Conservation (phyloP, 2,797 vertebrate species). For the Atherinosoma microstoma region DNA sequence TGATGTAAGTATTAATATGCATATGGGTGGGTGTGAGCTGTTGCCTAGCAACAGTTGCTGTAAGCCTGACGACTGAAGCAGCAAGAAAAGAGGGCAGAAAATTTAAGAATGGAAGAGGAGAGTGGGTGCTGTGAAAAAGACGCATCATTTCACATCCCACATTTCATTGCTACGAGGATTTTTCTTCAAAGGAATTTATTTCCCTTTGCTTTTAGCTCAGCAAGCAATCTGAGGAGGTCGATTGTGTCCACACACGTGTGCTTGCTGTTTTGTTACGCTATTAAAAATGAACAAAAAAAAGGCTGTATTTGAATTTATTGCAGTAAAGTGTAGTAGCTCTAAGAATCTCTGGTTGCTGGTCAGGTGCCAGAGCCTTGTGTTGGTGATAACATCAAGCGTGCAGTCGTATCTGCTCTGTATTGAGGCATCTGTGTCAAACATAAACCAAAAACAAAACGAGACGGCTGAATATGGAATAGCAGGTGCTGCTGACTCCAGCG, state of each 20-base stretch:
- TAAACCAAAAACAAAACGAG: slow-evolving; percentile 7
- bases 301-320: not conserved
- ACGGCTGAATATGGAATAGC: slow-evolving; percentile 4
- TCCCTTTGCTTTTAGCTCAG: not conserved
- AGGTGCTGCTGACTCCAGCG: slow-evolving; percentile 4
- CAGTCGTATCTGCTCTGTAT: not conserved
- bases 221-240: not conserved
- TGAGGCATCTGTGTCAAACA: not conserved
- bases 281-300: not conserved
- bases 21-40: slow-evolving; percentile 60
- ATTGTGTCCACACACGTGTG: not conserved
- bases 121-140: slow-evolving; percentile 15
- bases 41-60: slow-evolving; percentile 62
- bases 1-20: slow-evolving; percentile 48
- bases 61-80: slow-evolving; percentile 35
- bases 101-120: slow-evolving; percentile 44
- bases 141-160: not conserved
- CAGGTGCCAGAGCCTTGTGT: not conserved
- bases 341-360: not conserved
- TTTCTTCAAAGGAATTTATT: not conserved
- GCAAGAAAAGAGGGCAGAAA: slow-evolving; percentile 33
- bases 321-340: not conserved
- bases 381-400: not conserved
- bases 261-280: not conserved
- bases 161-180: not conserved